Percentiles rank a stretch among this genome's conserved stretches.
phyloP scores from a whole-genome alignment of 2,888 invertebrate genomes.

The Sphinx pinastri region DNA sequence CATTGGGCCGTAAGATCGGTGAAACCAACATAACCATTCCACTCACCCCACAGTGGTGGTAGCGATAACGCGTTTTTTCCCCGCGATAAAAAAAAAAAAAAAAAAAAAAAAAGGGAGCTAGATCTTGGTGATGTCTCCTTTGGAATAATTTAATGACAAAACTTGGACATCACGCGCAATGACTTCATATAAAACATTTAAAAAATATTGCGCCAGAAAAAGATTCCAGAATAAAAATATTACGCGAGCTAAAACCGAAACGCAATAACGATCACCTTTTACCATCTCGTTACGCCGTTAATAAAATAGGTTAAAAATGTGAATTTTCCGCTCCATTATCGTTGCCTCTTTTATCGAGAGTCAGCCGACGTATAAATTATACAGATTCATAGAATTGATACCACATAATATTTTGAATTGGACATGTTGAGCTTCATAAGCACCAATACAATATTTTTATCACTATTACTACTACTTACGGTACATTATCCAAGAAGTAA shows the following conservation, averaged over 20 bases:
- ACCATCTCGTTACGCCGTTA: constrained; percentile 5
- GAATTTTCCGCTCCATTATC: constrained; percentile 16
- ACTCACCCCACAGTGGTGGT: too few relatives aligned
- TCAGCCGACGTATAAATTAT: constrained; percentile 11
- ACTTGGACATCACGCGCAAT: background rate
- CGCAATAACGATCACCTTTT: constrained; percentile 15
- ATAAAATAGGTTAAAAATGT: constrained; percentile 20
- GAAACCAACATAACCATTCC: too few relatives aligned
- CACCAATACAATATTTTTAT: too few relatives aligned
- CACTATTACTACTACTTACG: too few relatives aligned
- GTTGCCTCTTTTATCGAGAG: constrained; percentile 10
- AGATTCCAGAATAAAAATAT: background rate
- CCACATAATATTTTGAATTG: constrained; percentile 3
- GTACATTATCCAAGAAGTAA: too few relatives aligned
- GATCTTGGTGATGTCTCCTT: too few relatives aligned
- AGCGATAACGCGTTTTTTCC: too few relatives aligned
- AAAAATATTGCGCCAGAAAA: too few relatives aligned
- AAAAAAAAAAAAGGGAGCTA: too few relatives aligned
- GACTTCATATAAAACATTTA: background rate
- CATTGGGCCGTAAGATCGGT: too few relatives aligned
- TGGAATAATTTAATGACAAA: too few relatives aligned
- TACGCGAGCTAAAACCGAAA: background rate
- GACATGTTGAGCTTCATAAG: background rate
- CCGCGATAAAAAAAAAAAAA: too few relatives aligned
- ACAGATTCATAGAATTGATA: background rate